Percentiles rank a stretch among this genome's conserved stretches.
These are phyloP conservation scores for Apantesis nais DNA, from an alignment of 2,888 invertebrate species.

Conservation along the genomic window DNA sequence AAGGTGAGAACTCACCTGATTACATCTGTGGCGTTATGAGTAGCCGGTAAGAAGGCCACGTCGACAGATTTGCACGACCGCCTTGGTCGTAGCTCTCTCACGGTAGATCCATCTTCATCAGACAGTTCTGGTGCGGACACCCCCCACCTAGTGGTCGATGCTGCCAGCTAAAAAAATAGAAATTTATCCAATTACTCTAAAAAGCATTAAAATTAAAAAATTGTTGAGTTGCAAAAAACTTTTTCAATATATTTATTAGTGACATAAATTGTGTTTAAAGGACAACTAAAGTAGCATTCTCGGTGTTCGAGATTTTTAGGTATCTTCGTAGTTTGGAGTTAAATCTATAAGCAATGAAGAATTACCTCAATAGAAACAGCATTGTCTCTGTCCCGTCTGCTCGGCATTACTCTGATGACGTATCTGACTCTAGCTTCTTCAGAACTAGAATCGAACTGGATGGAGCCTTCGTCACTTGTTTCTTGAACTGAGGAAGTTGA, in stretches of 20 bases:
- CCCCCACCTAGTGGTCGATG: conserved; percentile 75
- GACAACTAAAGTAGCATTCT: no score
- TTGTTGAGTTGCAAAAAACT: no score
- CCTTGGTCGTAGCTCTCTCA: conserved; percentile 71
- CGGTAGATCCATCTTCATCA: conserved; percentile 67
- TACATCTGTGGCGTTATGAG: conserved; percentile 72
- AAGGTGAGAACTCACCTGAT: conserved; percentile 56
- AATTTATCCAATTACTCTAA: background rate
- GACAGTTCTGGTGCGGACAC: conserved; percentile 67
- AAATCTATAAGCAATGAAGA: background rate
- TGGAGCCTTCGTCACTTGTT: conserved; percentile 76
- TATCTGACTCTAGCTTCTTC: conserved; percentile 75
- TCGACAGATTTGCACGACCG: conserved; percentile 74
- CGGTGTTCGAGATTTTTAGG: background rate
- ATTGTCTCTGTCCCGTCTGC: conserved; percentile 63
- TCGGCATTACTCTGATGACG: conserved; percentile 71
- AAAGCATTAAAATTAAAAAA: no score
- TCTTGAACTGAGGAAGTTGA: conserved; percentile 70
- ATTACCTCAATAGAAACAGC: conserved; percentile 69
- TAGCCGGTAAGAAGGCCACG: conserved; percentile 75
- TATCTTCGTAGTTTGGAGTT: background rate
- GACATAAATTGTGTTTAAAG: no score
- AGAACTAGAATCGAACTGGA: conserved; percentile 79
- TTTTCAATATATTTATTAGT: no score
- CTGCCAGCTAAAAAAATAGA: conserved; percentile 61